Conservation (phyloP, 2,113 vertebrate genomes). For the Reinhardtius hippoglossoides region DNA sequence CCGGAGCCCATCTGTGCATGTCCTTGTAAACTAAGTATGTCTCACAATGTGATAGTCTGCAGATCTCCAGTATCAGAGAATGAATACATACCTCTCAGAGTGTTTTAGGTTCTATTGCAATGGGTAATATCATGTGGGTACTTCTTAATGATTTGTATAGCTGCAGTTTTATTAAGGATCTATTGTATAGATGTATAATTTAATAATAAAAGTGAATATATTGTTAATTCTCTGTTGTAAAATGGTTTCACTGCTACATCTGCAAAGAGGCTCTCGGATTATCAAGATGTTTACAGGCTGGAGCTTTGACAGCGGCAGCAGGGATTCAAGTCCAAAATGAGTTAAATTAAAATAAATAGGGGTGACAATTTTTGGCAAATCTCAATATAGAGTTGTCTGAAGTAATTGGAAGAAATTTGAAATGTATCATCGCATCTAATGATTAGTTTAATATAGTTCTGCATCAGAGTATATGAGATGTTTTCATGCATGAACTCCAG, state of each 20-base stretch:
- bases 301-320: neutral
- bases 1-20: constrained; percentile 58
- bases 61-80: constrained; percentile 56
- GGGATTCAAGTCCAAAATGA: too few relatives aligned
- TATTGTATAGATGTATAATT: constrained; percentile 82
- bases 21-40: constrained; percentile 56
- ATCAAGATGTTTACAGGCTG: neutral
- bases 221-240: constrained; percentile 49
- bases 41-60: constrained; percentile 50
- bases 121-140: constrained; percentile 65
- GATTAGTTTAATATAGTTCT: too few relatives aligned
- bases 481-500: too few relatives aligned
- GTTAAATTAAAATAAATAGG: too few relatives aligned
- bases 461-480: too few relatives aligned
- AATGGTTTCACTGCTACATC: constrained; percentile 1
- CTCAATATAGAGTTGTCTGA: too few relatives aligned
- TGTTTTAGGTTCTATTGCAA: constrained; percentile 60
- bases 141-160: constrained; percentile 78
- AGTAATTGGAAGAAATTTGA: too few relatives aligned
- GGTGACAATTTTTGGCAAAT: too few relatives aligned
- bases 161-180: constrained; percentile 80
- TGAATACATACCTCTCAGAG: constrained; percentile 68
- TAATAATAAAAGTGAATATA: constrained; percentile 79
- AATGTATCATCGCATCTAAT: too few relatives aligned
- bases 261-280: neutral